Evolutionary conservation across 2,113 vertebrate species (phyloP), one percentile per base, ranked within the genome.

Genomic region (Solenodon paradoxus): DNA sequence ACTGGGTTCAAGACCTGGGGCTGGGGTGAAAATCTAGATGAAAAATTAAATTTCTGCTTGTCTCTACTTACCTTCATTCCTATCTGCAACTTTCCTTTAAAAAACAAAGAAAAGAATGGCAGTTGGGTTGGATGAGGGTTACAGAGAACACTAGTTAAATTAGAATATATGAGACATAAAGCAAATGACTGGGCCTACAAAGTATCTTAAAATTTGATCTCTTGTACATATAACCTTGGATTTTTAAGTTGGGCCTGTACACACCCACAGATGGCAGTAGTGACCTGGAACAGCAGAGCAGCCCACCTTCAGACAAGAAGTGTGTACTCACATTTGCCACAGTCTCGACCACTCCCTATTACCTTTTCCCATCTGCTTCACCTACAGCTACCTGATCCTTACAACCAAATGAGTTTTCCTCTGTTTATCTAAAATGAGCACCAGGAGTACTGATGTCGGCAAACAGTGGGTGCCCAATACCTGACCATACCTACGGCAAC

Each of bases 271-370:
- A 13, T 0, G 13, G 75, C 68, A 47, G 40, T 7, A 40, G 49
- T 16, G 10, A 22, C 57, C 42, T 5, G 9, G 35, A 59, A 10
- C 3, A 20, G 30, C 40, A 19, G 2, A 47, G 11, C 38, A 49
- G 15, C 5, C 1, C 4, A 26, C 53, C 47, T 64, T 51, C 10
- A 66, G 66, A 72, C n/a, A 0, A 12, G 2, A 10, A 0, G 9
- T 1, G 1, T 24, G 15, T 24, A 19, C 16, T 66, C 30, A 0
- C 4, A 1, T 13, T 28, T 7, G 32, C 28, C 12, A 1, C 3
- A 24, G 30, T 74, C 30, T 9, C 35, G 1, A 26, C 57, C 35
- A 19, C 28, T 28, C 63, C 95, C 32, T 11, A 9, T 7, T 1
- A 5, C 63, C 42, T 79, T 15, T 24, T 9, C 47, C 7, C 16